A percentile compares a stretch with the other conserved stretches of the same genome.
These are phyloP conservation scores for Temnothorax nylanderi DNA, from an alignment of 1,140 invertebrate genomes.

Conservation along the genomic window DNA sequence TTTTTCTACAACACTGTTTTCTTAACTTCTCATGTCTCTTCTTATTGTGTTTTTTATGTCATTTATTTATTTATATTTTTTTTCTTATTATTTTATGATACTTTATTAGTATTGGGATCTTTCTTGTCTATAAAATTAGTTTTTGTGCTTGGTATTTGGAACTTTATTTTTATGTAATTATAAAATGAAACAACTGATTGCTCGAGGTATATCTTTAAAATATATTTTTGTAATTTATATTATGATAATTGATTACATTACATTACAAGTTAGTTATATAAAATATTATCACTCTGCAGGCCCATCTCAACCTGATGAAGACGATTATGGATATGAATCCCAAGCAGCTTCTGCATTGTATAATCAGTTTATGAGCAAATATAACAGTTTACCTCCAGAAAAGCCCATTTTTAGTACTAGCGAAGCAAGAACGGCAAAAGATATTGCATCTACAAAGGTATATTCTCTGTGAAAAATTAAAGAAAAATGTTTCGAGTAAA, in stretches of 20 bases:
- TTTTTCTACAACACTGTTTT: neutral
- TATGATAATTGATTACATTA: neutral
- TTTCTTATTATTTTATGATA: neutral
- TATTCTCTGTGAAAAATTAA: neutral
- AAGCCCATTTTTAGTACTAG: slow-evolving; percentile 81
- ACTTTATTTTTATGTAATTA: slow-evolving; percentile 55
- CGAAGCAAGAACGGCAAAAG: slow-evolving; percentile 83
- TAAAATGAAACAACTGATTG: slow-evolving; percentile 11
- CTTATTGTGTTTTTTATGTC: neutral
- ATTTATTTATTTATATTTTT: neutral
- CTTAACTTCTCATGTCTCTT: neutral
- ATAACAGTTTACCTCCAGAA: slow-evolving; percentile 89
- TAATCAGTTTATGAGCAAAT: slow-evolving; percentile 94
- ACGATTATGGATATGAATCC: slow-evolving; percentile 96
- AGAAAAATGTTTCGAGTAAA: neutral
- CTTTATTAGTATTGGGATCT: neutral
- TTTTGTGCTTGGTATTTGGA: slow-evolving; percentile 46
- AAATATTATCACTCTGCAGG: slow-evolving; percentile 80
- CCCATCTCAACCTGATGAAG: slow-evolving; percentile 93
- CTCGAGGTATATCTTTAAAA: neutral
- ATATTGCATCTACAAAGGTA: slow-evolving; percentile 86
- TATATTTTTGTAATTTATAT: neutral
- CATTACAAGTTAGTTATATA: neutral
- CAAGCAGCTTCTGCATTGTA: slow-evolving; percentile 93
- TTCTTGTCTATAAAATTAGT: slow-evolving; percentile 9